A percentile compares a stretch with the other conserved stretches of the same genome.
Evolutionary conservation across 2,113 vertebrate genomes (phyloP).

Genomic region (Columbina picui): DNA sequence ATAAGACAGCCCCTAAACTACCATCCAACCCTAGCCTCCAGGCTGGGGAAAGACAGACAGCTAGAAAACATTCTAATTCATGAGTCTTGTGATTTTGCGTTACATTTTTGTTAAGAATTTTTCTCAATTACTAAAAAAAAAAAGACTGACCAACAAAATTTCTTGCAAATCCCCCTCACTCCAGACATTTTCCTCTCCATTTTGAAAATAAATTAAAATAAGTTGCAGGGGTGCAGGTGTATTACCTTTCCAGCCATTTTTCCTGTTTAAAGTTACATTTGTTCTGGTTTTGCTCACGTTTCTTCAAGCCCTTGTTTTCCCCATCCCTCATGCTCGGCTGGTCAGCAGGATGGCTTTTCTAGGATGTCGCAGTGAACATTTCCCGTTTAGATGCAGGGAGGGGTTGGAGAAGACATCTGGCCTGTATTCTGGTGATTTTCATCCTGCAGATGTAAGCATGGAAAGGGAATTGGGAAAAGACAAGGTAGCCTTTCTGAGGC

Average conservation of each 20-base stretch:
- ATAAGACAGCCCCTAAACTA: not conserved
- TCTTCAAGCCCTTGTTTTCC: not conserved
- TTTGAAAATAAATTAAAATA: not conserved
- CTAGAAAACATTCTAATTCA: not conserved
- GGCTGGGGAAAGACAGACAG: not conserved
- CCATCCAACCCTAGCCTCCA: not conserved
- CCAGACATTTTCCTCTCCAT: not conserved
- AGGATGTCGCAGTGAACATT: not conserved
- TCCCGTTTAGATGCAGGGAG: not conserved
- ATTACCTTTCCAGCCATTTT: not conserved
- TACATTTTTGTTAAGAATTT: not conserved
- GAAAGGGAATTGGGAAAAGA: constrained; percentile 8
- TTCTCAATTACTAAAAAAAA: not conserved
- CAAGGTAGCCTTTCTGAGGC: constrained; percentile 32
- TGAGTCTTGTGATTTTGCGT: not conserved
- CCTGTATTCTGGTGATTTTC: not conserved
- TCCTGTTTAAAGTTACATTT: not conserved
- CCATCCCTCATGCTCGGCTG: not conserved
- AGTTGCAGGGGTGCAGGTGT: not conserved
- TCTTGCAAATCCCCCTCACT: accelerated
- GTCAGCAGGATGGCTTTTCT: not conserved
- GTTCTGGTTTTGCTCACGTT: not conserved
- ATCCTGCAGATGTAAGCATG: not conserved
- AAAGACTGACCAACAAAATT: not conserved
- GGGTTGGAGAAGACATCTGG: constrained; percentile 24